These are phyloP conservation scores for Vespertilio murinus DNA, from an alignment of 2,797 vertebrate species.

Conservation along the genomic window DNA sequence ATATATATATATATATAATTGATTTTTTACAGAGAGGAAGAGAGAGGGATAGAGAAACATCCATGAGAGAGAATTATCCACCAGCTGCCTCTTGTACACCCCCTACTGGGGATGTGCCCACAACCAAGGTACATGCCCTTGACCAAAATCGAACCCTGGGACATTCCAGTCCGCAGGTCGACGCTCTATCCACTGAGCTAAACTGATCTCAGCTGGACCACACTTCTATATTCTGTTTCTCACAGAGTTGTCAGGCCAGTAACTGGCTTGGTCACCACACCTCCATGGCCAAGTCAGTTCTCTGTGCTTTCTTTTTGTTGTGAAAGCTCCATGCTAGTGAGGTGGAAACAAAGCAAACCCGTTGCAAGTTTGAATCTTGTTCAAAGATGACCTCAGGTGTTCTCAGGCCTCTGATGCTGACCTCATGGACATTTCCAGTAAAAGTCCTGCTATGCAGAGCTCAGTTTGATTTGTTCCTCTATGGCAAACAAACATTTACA, in stretches of 20 bases:
- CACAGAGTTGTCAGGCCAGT: not conserved
- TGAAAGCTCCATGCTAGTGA: not conserved
- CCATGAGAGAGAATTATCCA: too few species aligned
- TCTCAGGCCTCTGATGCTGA: not conserved
- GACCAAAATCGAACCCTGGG: too few species aligned
- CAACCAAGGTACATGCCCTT: too few species aligned
- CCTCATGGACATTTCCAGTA: not conserved
- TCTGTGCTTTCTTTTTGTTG: not conserved
- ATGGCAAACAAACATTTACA: not conserved
- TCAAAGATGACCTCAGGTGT: not conserved
- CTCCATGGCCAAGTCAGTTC: not conserved
- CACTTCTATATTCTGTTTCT: not conserved
- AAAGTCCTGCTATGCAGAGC: not conserved
- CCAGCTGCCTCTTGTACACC: too few species aligned
- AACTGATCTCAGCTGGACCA: too few species aligned
- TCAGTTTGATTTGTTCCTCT: not conserved
- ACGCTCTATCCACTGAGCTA: too few species aligned
- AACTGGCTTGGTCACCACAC: not conserved
- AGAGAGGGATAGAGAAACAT: too few species aligned
- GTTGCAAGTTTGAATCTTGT: not conserved
- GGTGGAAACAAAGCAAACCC: not conserved
- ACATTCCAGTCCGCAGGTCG: too few species aligned
- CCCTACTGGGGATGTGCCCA: too few species aligned
- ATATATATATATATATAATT: too few species aligned
- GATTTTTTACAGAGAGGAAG: too few species aligned